A percentile compares a stretch with the other conserved stretches of the same genome.
Conservation (phyloP, 2,888 invertebrate species). For the Rhamphomyia laevipes region DNA sequence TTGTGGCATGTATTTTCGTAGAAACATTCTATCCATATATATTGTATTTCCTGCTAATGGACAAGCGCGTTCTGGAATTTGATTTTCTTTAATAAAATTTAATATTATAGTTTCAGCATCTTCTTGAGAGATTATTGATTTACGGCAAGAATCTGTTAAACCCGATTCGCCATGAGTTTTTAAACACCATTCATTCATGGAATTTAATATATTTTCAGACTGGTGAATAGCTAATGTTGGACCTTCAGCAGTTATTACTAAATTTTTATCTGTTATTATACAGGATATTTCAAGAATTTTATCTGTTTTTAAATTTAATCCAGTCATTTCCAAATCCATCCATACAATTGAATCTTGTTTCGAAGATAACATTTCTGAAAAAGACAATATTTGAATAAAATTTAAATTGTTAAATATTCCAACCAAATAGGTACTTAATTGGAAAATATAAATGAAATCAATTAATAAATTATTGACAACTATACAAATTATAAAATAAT, state of each 20-base stretch:
- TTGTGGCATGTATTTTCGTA: conserved; percentile 70
- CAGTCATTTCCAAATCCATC: conserved; percentile 85
- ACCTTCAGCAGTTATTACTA: conserved; percentile 63
- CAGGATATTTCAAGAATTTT: conserved; percentile 84
- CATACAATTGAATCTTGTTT: conserved; percentile 45
- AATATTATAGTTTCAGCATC: conserved; percentile 61
- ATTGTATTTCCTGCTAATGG: conserved; percentile 82
- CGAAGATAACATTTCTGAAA: neutral
- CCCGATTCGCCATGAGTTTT: conserved; percentile 69
- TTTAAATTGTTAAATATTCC: no score
- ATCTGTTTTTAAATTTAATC: conserved; percentile 62
- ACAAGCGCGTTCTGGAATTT: conserved; percentile 44
- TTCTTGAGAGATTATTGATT: conserved; percentile 50
- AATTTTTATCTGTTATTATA: conserved; percentile 68
- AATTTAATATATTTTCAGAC: conserved; percentile 52
- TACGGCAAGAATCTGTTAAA: conserved; percentile 56
- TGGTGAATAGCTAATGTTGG: conserved; percentile 71
- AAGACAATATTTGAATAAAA: no score
- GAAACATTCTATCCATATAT: conserved; percentile 74
- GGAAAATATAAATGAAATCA: no score
- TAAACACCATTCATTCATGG: conserved; percentile 78
- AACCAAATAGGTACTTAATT: no score
- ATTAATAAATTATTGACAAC: no score
- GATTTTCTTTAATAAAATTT: conserved; percentile 49
- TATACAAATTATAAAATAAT: no score